Evolutionary conservation across 2,113 vertebrate genomes (phyloP), one percentile per base, ranked within the genome.

Genomic region (Dasyprocta punctata): DNA sequence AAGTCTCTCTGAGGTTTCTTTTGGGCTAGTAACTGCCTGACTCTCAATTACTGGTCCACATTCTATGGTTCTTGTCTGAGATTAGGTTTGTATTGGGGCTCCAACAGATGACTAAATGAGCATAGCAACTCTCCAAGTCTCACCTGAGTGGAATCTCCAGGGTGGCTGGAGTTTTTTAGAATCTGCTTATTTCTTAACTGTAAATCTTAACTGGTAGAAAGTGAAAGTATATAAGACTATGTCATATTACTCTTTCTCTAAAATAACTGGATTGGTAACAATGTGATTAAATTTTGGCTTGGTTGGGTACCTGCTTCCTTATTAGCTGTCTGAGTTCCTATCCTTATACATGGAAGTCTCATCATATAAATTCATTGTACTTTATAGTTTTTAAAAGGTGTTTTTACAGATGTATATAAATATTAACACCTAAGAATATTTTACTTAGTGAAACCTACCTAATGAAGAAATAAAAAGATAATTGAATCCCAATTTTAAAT

Each of bases 401-500:
- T 83, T 95, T 96, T 87, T 71, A 81, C 1, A 56, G 52, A 90
- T 2, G 7, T 67, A 90, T 20, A 54, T 38, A 61, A 95, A 83
- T 44, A 81, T 13, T 77, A 69, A 44, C 36, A 80, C 7, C 30
- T 87, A 65, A 75, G 84, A 85, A 69, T 93, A 33, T 54, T 82
- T 95, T 92, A 81, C 28, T 71, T 71, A 90, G 20, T 82, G 24
- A 54, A 52, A 69, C 38, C 12, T 71, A 73, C 33, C 82, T 92
- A 97, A 86, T 20, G 52, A 89, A 78, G 16, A 38, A 81, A 56
- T 8, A 10, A 41, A 75, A 75, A 24, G 12, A 47, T 80, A 20
- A 92, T 56, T 67, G 89, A 69, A 73, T 86, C 16, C 7, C 8
- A 96, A 65, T 71, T 90, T 78, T 26, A 87, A 90, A 85, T 89